Conservation (phyloP, 2,113 vertebrate species). For the Platanista minor region DNA sequence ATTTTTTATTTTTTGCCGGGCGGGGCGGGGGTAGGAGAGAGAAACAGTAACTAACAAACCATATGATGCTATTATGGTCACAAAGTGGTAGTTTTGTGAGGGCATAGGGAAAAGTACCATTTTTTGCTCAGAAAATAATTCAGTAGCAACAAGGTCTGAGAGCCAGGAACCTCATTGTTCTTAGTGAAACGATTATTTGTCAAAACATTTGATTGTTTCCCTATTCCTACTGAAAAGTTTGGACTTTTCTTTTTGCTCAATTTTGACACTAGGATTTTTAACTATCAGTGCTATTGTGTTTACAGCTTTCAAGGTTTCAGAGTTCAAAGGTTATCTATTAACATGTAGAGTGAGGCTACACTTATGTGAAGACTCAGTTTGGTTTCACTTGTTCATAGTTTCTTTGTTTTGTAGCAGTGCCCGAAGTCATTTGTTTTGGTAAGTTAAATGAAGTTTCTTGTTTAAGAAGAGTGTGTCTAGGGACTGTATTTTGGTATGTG, state of each 20-base stretch:
- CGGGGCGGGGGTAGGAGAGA: background rate
- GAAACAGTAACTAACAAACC: slow-evolving; percentile 36
- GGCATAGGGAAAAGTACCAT: background rate
- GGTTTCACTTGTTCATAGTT: background rate
- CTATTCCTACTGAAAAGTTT: slow-evolving; percentile 31
- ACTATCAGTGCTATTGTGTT: slow-evolving; percentile 56
- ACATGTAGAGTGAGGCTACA: slow-evolving; percentile 48
- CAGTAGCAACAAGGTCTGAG: slow-evolving; percentile 31
- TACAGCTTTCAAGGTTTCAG: slow-evolving; percentile 51
- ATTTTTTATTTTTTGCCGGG: background rate
- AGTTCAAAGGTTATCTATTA: slow-evolving; percentile 76
- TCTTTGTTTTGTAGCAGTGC: slow-evolving; percentile 41
- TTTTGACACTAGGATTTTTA: slow-evolving; percentile 55
- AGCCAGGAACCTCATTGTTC: slow-evolving; percentile 31
- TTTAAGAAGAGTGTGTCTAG: background rate
- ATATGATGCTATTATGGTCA: slow-evolving; percentile 9
- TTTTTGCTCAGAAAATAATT: slow-evolving; percentile 39
- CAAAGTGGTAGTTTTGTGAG: slow-evolving; percentile 32
- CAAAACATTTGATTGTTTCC: slow-evolving; percentile 58
- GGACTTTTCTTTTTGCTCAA: slow-evolving; percentile 17
- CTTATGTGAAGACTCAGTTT: background rate
- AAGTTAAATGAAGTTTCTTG: slow-evolving; percentile 58
- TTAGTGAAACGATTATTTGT: slow-evolving; percentile 54
- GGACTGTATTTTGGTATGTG: slow-evolving; percentile 1
- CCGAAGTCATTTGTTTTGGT: slow-evolving; percentile 27